Evolutionary conservation across 2,888 invertebrate species (phyloP), one percentile per base, ranked within the genome.

Genomic region (Ormia ochracea): DNA sequence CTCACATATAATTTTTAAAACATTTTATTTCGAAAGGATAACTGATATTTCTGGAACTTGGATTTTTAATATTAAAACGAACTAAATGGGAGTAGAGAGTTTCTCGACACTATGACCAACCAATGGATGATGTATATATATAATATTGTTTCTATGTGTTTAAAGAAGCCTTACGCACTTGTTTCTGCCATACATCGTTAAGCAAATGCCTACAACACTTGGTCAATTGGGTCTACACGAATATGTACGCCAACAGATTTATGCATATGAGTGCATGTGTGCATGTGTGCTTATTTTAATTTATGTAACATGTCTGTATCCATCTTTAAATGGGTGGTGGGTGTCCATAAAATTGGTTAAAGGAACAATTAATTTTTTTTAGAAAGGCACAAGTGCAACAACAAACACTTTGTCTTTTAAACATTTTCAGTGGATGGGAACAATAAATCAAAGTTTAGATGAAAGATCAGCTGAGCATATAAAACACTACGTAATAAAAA

Each of bases 371-470:
- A 38, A 72, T 52, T 72, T 72, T 61, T 41, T 3, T 19, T 36
- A 14, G 17, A 31, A 12, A 21, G 14, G 43, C 36, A 21, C 1
- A 17, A 59, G 19, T 28, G 28, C 10, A 56, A 28, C 3, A 41
- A 41, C 14, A 41, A 33, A 3, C 38, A 48, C 45, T 23, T 43
- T 26, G 6, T 50, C 50, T 31, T 31, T 72, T 61, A 52, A 72
- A 72, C 19, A 52, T 41, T 61, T 61, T 61, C 52, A 61, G 52
- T 70, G 48, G 31, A 28, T 61, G 52, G 31, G 41, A 61, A 72
- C 70, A 72, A 52, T 61, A 72, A 72, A 61, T 72, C 70, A 41
- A 28, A 52, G 26, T 50, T 59, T 12, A 41, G 61, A 50, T 12
- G 14, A 23, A 38, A 69, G 17, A 48, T 56, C 56, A 14, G 45